Evolutionary conservation across 2,113 vertebrate genomes (phyloP).

Genomic region (Sarotherodon lohbergeri): DNA sequence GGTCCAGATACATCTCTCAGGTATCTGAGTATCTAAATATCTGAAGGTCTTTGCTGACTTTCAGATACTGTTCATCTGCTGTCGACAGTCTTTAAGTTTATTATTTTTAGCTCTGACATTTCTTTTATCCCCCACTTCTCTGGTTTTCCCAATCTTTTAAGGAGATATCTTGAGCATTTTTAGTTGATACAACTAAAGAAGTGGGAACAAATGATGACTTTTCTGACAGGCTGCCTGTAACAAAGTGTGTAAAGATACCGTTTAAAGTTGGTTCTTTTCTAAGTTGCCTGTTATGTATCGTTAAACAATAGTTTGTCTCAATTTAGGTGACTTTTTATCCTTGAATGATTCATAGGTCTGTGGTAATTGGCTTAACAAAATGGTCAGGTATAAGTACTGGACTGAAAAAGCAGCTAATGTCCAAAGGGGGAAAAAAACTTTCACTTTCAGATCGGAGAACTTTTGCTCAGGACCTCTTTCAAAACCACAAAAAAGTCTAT

Average conservation of each 20-base stretch:
- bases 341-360: background rate
- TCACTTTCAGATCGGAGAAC: background rate
- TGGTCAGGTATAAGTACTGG: background rate
- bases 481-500: background rate
- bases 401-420: background rate
- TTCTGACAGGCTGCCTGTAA: background rate
- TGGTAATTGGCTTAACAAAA: background rate
- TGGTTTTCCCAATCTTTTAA: background rate
- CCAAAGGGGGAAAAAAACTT: fast-evolving
- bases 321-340: background rate
- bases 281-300: background rate
- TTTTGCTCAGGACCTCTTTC: background rate
- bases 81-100: background rate
- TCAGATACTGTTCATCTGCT: background rate
- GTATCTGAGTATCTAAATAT: background rate
- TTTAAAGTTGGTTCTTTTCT: background rate
- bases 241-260: background rate
- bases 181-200: background rate
- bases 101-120: background rate
- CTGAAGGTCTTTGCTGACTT: background rate
- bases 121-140: background rate
- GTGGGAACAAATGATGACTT: background rate
- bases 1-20: background rate
- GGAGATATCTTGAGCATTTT: background rate
- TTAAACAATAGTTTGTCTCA: background rate